Evolutionary conservation across 2,888 invertebrate genomes (phyloP), one percentile per base, ranked within the genome.

Genomic region (Hypomecis punctinalis): DNA sequence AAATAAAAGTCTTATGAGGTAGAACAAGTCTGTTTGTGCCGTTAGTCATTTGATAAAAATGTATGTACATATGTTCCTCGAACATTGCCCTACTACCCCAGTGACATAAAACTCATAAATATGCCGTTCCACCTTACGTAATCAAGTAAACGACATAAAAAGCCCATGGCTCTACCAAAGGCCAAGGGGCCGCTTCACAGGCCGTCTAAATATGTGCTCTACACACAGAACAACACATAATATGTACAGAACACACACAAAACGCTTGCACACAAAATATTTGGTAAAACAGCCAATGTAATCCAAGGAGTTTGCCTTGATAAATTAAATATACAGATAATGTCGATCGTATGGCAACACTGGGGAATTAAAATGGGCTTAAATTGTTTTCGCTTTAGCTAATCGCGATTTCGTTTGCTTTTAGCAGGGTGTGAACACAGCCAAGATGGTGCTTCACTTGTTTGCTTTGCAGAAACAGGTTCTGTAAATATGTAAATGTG

Each of bases 241-340:
- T 88, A 83, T 89, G 85, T 86, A 82, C 85, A 79, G 77, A 81
- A 80, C 79, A 88, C 88, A 89, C 85, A 84, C 68, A 58, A 74
- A 49, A 77, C 39, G 87, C 89, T 88, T 88, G 85, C 89, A 89
- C 83, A 82, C 84, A 91, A 90, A 92, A 91, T 91, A 91, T 92
- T 91, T 91, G 89, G 91, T 84, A 88, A 90, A 86, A 82, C 83
- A 83, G 80, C 82, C 83, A 84, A 84, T 86, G 90, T 90, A 88
- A 89, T 86, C 88, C 81, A 83, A 89, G 85, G 82, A 84, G 87
- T 90, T 89, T 90, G 84, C 86, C 83, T 88, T 90, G 85, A 88
- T 88, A 86, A 85, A 86, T 86, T 89, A 85, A 85, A 84, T 79
- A 86, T 82, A 86, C 81, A 73, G 76, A 77, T 80, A 77, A 76